Base-by-base conservation (phyloP, 2,113 vertebrate species). In the Procavia capensis region DNA sequence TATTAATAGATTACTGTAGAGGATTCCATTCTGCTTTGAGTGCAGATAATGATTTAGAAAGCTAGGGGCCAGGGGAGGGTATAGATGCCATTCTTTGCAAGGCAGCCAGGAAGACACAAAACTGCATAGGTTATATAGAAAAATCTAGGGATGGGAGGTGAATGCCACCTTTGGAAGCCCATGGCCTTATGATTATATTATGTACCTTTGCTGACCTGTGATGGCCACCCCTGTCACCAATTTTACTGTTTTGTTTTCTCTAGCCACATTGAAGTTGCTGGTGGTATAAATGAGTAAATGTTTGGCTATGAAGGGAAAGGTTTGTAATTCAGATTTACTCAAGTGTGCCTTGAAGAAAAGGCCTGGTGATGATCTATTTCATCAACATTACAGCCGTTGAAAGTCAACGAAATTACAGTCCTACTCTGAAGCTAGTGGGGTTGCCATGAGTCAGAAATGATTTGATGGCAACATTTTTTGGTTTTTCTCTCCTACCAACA, bases 1-100 rank as follows among this genome's bases (percentile, higher is more conserved):
- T 88, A 88, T 78, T 85, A 94, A 92, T 11, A 81, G 47, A 83
- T 54, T 47, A 74, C 6, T n/a, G 63, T 85, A 78, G 24, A 75
- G 75, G 9, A 45, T 19, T 76, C 14, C 4, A 36, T 41, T 91
- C 57, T 64, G 39, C 78, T 54, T 76, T 85, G 45, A 85, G 14
- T 88, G 76, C 43, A 95, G 81, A 92, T 59, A 81, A 29, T 82
- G 29, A 78, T 45, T 5, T 1, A 74, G 54, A 88, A 95, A 80
- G 14, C 7, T 39, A 4, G 11, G 64, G 74, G 4, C 34, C 5
- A 6, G 3, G 11, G 10, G 66, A 80, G 50, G 9, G 17, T 88
- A 50, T 27, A 57, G 36, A n/a, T 78, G 75, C 24, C 86, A 2
- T 90, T 95, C 66, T 93, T 61, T 34, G 36, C n/a, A 45, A 89